Percentiles rank a stretch among this genome's conserved stretches.
Evolutionary conservation across 2,888 invertebrate genomes (phyloP).

Genomic region (Tipula lateralis): DNA sequence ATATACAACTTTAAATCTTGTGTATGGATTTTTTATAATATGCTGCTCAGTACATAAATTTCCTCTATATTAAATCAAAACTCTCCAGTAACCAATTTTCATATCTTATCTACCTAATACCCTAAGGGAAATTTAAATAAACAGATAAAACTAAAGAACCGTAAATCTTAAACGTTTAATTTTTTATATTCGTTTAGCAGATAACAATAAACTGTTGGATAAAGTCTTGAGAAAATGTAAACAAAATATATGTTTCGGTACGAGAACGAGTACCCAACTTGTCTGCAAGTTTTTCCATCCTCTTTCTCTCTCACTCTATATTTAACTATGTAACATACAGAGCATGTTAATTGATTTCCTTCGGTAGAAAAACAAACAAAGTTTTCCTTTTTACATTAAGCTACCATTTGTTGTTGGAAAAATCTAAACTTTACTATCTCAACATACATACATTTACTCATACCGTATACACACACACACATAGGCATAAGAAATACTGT

Average conservation of each 20-base stretch:
- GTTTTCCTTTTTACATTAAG: not conserved
- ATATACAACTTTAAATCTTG: not conserved
- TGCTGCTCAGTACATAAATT: not conserved
- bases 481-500: no score
- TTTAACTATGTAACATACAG: no score
- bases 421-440: no score
- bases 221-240: not conserved
- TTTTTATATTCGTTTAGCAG: not conserved
- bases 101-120: not conserved
- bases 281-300: not conserved
- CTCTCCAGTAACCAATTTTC: not conserved
- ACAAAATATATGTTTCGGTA: not conserved
- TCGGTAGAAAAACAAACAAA: not conserved
- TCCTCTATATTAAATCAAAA: not conserved
- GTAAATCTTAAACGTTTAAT: not conserved
- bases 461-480: not conserved
- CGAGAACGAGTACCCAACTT: not conserved
- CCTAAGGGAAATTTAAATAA: not conserved
- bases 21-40: not conserved
- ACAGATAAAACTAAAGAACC: not conserved
- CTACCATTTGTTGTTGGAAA: no score
- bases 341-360: not conserved
- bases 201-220: not conserved
- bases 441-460: no score
- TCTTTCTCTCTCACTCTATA: not conserved